These are phyloP conservation scores for Thripadectes ignobilis DNA, from an alignment of 2,797 vertebrate genomes.

Conservation along the genomic window DNA sequence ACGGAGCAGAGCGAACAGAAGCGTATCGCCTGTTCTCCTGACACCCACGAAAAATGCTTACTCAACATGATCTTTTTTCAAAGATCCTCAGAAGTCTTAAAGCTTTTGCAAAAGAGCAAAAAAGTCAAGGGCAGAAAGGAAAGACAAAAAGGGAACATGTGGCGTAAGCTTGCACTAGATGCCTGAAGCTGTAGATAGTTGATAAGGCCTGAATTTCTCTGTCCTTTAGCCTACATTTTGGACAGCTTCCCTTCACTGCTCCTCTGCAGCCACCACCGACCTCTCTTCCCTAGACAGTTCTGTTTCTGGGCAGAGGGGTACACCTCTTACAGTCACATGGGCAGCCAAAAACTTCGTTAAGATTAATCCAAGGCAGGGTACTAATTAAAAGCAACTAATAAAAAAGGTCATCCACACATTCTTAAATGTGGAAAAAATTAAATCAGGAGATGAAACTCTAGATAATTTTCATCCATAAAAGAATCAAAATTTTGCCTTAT, in stretches of 20 bases:
- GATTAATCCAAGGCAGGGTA: background rate
- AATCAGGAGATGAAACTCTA: background rate
- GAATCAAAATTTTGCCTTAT: background rate
- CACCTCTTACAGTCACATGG: background rate
- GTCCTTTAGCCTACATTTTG: background rate
- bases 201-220: background rate
- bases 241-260: background rate
- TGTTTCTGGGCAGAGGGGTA: background rate
- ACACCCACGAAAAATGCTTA: background rate
- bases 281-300: background rate
- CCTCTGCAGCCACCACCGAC: background rate
- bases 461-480: background rate
- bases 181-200: background rate
- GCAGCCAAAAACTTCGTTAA: background rate
- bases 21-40: background rate
- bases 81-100: background rate
- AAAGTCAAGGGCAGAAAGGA: background rate
- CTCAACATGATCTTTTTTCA: background rate
- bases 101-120: slow-evolving; percentile 26
- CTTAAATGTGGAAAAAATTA: background rate
- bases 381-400: background rate
- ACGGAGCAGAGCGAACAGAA: background rate
- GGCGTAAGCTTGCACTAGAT: background rate
- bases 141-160: slow-evolving; percentile 17
- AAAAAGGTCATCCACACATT: background rate